These are phyloP conservation scores for Rotaria socialis DNA, from an alignment of 2,888 invertebrate species.

Conservation along the genomic window DNA sequence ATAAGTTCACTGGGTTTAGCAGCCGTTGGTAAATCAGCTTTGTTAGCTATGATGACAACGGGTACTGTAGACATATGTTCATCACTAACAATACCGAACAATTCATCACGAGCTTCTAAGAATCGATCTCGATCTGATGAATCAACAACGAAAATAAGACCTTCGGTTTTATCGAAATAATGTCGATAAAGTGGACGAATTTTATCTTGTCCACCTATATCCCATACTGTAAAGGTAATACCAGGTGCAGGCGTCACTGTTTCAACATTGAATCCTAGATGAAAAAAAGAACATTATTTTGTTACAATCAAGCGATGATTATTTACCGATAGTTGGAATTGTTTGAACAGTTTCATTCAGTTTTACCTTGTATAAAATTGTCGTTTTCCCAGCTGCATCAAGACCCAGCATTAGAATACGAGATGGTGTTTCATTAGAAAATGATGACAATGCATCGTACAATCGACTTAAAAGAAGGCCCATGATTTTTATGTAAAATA, in stretches of 20 bases:
- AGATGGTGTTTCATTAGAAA: background rate
- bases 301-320: background rate
- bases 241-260: constrained; percentile 94
- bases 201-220: constrained; percentile 74
- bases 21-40: constrained; percentile 71
- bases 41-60: constrained; percentile 98
- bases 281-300: too few relatives aligned
- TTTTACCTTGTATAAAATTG: constrained; percentile 96
- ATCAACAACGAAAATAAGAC: constrained; percentile 95
- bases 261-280: constrained; percentile 82
- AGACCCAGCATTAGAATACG: constrained; percentile 60
- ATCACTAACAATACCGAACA: constrained; percentile 97
- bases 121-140: constrained; percentile 97
- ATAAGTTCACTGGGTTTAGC: constrained; percentile 52
- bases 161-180: constrained; percentile 91
- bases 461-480: background rate
- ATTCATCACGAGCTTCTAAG: constrained; percentile 93
- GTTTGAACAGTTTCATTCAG: constrained; percentile 97
- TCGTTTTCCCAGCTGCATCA: constrained; percentile 60
- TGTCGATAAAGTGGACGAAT: constrained; percentile 98
- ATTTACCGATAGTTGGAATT: constrained; percentile 88
- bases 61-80: constrained; percentile 98
- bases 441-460: background rate
- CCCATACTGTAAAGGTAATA: constrained; percentile 99
- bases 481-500: background rate